phyloP scores from a whole-genome alignment of 2,888 invertebrate genomes.

The Polydrusus cervinus region DNA sequence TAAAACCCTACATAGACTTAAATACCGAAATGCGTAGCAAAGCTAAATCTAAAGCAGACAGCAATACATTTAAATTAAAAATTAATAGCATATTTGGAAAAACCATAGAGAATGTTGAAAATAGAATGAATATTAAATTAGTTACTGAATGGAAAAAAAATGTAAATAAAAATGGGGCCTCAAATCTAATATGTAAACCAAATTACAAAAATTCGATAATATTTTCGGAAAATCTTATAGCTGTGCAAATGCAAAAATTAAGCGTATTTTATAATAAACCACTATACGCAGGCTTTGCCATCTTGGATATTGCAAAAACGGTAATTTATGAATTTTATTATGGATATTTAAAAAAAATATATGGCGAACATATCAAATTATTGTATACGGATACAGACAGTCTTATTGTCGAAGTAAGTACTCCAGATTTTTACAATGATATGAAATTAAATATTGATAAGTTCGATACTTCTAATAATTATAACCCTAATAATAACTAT shows the following conservation, averaged over 20 bases:
- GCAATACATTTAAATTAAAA: not conserved
- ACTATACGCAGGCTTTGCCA: not conserved
- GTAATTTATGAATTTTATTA: not conserved
- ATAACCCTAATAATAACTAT: not conserved
- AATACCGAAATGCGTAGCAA: not conserved
- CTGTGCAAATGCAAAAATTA: not conserved
- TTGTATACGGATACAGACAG: not conserved
- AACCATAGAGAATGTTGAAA: not conserved
- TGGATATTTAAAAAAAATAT: not conserved
- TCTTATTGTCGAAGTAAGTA: not conserved
- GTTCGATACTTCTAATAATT: constrained; percentile 8
- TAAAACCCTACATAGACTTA: not conserved
- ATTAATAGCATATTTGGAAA: not conserved
- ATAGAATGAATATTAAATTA: not conserved
- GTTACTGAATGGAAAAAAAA: not conserved
- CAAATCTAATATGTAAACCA: not conserved
- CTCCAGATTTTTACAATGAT: not conserved
- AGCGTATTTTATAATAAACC: not conserved
- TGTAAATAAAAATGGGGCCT: not conserved
- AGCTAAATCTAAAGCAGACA: not conserved
- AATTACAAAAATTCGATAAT: not conserved
- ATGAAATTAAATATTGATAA: not conserved
- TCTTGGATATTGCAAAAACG: not conserved
- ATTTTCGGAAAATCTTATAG: not conserved
- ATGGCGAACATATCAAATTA: not conserved